Base-by-base conservation (phyloP, 1,140 invertebrate genomes). In the Oryctes rhinoceros region DNA sequence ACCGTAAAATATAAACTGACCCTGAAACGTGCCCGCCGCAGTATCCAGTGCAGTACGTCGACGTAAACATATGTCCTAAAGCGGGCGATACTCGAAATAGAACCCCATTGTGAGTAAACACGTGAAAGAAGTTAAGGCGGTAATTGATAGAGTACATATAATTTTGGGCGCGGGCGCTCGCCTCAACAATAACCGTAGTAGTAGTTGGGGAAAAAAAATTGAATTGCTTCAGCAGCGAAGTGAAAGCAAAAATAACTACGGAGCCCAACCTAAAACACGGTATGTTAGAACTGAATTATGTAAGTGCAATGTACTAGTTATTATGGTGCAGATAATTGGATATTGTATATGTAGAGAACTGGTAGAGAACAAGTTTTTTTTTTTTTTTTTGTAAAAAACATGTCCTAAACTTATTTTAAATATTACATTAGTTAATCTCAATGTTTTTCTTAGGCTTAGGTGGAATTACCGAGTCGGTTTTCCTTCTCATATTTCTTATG, bases 191-290 rank as follows among this genome's bases (percentile, higher is more conserved):
- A 59, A 59, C 15, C 53, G 18, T 18, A 59, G n/a, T 59, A 59
- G 53, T 59, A 13, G 48, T 49, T n/a, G 3, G 53, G 53, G 18
- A 18, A 59, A 59, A 53, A 53, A 59, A 18, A 59, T 18, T 0
- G 4, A 18, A 59, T 18, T 18, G 15, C 53, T 59, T n/a, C 18
- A 7, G 18, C 18, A 59, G 15, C 13, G 15, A 59, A 59, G 53
- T 59, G 53, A 59, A 59, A 59, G 53, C 53, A 59, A 59, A n/a
- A 59, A 59, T 59, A 59, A 59, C 53, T 18, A 18, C 18, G 15
- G 53, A n/a, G 53, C 53, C 53, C 53, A 59, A 59, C 53, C 53
- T 59, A 59, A 59, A 59, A 59, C 53, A 59, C 53, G 53, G n/a
- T 53, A 53, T 53, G 13, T 53, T 53, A 53, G 49, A 53, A 53